Conservation (phyloP, 2,888 invertebrate genomes). For the Trissoscelio sp. region DNA sequence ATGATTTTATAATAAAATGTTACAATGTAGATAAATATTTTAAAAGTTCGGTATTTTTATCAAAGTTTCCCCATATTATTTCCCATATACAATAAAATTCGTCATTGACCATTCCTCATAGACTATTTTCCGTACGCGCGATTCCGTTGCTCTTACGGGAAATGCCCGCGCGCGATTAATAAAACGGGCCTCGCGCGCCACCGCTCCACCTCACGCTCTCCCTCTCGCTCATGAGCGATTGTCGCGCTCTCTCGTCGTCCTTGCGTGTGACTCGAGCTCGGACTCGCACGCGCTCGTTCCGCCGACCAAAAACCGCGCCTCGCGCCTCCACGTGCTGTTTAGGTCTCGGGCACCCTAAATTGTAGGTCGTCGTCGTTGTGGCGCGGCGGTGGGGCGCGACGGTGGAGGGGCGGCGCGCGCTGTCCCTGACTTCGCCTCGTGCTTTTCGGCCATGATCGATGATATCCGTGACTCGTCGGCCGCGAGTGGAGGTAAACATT, state of each 20-base stretch:
- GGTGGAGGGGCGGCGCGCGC: constrained; percentile 68
- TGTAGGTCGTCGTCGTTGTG: constrained; percentile 80
- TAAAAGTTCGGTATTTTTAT: too few species aligned
- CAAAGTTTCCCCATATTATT: too few species aligned
- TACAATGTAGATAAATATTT: too few species aligned
- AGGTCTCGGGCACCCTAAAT: constrained; percentile 79
- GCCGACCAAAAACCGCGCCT: constrained; percentile 77
- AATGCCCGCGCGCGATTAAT: constrained; percentile 44
- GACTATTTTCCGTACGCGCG: constrained; percentile 31
- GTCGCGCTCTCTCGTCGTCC: constrained; percentile 57
- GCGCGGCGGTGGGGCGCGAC: constrained; percentile 52
- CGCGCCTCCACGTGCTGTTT: constrained; percentile 82
- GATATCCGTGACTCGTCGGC: constrained; percentile 75
- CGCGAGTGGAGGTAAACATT: constrained; percentile 81
- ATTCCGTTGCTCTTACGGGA: constrained; percentile 54
- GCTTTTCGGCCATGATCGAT: constrained; percentile 76
- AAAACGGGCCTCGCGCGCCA: neutral
- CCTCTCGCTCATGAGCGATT: constrained; percentile 27
- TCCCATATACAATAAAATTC: too few species aligned
- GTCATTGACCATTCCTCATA: too few species aligned
- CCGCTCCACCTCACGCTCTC: too few species aligned
- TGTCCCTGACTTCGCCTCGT: constrained; percentile 66
- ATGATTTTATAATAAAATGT: too few species aligned
- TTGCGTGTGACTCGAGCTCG: constrained; percentile 51
- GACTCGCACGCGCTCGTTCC: constrained; percentile 74